Evolutionary conservation across 92 coral and sea anemone species (phyloP).

Genomic region (Porites divaricata): DNA sequence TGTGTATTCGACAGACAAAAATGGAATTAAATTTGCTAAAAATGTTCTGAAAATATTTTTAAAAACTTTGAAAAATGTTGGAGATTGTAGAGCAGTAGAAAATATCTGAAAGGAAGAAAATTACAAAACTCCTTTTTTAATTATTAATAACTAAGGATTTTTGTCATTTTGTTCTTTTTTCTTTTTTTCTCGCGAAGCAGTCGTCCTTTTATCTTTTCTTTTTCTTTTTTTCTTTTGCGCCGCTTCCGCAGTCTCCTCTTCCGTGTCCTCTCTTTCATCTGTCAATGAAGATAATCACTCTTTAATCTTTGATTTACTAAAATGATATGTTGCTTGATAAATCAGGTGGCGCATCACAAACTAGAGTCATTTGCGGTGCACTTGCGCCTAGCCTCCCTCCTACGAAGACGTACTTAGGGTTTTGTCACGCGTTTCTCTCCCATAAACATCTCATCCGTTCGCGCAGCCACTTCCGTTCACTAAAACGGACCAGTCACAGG

Average conservation of each 20-base stretch:
- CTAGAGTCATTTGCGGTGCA: background rate
- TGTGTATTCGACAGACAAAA: too few relatives aligned
- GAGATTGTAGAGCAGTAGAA: too few relatives aligned
- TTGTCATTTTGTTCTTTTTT: background rate
- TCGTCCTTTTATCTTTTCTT: too few relatives aligned
- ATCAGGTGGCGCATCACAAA: background rate
- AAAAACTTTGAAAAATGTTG: too few relatives aligned
- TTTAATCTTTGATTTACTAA: background rate
- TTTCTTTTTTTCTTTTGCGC: background rate
- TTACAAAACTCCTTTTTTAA: too few relatives aligned
- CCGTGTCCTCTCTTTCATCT: too few relatives aligned
- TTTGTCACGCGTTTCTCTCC: too few relatives aligned
- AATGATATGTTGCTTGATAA: background rate
- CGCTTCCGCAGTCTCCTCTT: too few relatives aligned
- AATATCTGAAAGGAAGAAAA: background rate
- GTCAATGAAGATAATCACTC: background rate
- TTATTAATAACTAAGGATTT: background rate
- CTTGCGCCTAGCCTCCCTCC: background rate
- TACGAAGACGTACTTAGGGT: background rate
- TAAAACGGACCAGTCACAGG: background rate
- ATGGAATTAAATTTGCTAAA: too few relatives aligned
- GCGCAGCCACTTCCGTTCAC: background rate
- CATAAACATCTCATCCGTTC: background rate
- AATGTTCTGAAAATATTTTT: too few relatives aligned
- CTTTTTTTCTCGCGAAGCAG: too few relatives aligned